Conservation (phyloP, 2,113 vertebrate species). For the Muscicapa adusta region DNA sequence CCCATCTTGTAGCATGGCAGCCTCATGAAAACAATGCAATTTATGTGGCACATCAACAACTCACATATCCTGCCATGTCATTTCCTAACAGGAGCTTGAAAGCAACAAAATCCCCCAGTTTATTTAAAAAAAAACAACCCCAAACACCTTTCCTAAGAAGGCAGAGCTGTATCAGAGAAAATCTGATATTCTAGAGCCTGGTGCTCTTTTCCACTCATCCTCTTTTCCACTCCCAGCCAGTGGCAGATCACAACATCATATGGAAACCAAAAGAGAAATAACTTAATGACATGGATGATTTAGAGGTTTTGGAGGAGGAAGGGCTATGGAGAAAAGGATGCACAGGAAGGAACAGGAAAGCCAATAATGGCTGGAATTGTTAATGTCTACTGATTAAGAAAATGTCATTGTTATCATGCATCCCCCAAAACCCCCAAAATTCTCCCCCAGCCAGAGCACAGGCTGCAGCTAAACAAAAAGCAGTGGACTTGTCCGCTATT, state of each 20-base stretch:
- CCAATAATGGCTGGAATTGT: neutral
- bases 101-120: neutral
- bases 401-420: neutral
- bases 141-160: neutral
- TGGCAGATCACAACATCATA: neutral
- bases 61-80: rapidly evolving
- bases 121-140: neutral
- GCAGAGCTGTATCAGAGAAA: neutral
- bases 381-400: neutral
- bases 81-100: neutral
- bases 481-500: neutral
- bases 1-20: neutral
- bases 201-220: neutral
- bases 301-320: neutral
- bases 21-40: neutral
- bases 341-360: neutral
- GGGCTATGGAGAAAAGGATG: neutral
- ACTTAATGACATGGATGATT: rapidly evolving
- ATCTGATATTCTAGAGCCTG: neutral
- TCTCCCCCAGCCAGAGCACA: neutral
- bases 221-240: neutral
- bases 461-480: neutral
- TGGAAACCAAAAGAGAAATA: neutral
- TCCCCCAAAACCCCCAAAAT: neutral
- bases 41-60: neutral